Conservation (phyloP, 1,140 invertebrate genomes). For the Cydia amplana region DNA sequence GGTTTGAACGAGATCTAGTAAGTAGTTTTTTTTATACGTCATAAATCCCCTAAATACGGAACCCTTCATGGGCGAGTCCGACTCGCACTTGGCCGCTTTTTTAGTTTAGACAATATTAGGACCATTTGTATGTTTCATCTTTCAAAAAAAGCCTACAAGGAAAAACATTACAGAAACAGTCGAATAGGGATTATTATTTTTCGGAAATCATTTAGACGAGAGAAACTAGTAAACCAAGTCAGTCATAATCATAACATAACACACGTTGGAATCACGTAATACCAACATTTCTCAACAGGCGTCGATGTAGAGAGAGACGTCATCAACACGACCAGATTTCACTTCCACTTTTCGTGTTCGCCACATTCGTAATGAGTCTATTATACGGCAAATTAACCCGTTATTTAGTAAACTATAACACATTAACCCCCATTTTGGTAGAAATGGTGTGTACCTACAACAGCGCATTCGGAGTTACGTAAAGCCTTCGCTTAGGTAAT, state of each 20-base stretch:
- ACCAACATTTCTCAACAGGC: constrained; percentile 4
- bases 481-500: neutral
- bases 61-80: too few species aligned
- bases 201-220: neutral
- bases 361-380: constrained; percentile 5
- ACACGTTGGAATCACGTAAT: constrained; percentile 9
- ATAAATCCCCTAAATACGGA: too few species aligned
- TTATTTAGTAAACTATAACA: constrained; percentile 6
- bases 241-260: constrained; percentile 2
- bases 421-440: constrained; percentile 14
- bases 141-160: too few species aligned
- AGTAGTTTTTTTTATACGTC: too few species aligned
- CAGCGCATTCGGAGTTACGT: neutral
- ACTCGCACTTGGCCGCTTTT: too few species aligned
- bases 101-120: too few species aligned
- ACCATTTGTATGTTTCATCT: too few species aligned
- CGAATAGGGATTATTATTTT: too few species aligned
- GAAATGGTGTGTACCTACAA: neutral
- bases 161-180: too few species aligned
- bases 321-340: constrained; percentile 15
- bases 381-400: constrained; percentile 9
- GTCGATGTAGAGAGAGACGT: neutral
- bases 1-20: too few species aligned
- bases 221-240: constrained; percentile 1
- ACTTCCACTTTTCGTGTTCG: constrained; percentile 10